Base-by-base conservation (phyloP, 37 sponge, comb jelly and placozoan genomes). In the Oopsacas minuta region DNA sequence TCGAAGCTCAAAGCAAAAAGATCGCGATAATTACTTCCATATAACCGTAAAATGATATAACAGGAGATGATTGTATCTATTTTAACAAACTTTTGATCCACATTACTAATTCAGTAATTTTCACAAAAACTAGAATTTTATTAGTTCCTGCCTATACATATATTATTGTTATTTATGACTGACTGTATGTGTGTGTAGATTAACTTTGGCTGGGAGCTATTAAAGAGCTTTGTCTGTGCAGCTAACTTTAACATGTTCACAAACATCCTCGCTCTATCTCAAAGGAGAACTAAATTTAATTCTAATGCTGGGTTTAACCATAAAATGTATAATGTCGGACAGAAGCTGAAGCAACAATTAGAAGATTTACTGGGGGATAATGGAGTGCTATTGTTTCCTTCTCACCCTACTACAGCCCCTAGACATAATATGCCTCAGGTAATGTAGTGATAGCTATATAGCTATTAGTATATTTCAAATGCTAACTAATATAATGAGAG, bases 311-410 rank as follows among this genome's bases (percentile, higher is more conserved):
- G 75, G 1, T 61, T 61, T n/a, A 61, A 61, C 75, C 75, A n/a
- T 34, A 61, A 61, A 34, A 61, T 61, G 75, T 61, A 61, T 34
- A 34, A 61, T 7, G 75, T 10, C 30, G 75, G 84, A 28, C 52
- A 85, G 20, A 37, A 85, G 52, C 52, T 90, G 86, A 85, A 82
- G 36, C 37, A 51, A 17, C 53, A 88, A 37, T 37, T 90, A 36
- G 84, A 86, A 49, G 53, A 82, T 7, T 35, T 88, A 52, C 81
- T 90, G 46, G 91, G 86, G 0, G 86, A 85, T 22, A 28, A 90
- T 39, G 85, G 86, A 0, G 88, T 90, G 37, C 84, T 90, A 1
- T 38, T 90, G 36, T 90, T 85, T 51, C 91, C 91, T 15, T 88
- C 91, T 1, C 85, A 88, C 46, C 91, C 91, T 35, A 82, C 37